Evolutionary conservation across 2,888 invertebrate genomes (phyloP), one percentile per base, ranked within the genome.

Genomic region (Beris morrisii): DNA sequence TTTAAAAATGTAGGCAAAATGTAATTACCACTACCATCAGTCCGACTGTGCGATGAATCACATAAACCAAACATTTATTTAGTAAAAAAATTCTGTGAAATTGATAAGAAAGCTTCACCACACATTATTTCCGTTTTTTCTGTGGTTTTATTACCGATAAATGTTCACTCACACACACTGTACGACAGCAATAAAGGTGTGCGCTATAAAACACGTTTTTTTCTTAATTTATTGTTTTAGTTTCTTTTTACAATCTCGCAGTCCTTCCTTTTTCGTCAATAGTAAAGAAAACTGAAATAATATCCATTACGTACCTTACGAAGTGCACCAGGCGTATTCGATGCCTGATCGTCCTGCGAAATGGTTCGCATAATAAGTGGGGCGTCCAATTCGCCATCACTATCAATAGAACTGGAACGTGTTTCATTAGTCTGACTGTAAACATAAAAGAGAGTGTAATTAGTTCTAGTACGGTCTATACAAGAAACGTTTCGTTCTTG

Each of bases 311-410:
- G 68, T 70, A 80, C 81, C 76, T 81, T 81, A 72, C 81, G 75
- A 66, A 79, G 72, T 64, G 75, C 77, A 69, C 79, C 78, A 50
- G 85, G 84, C 32, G 84, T 79, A 65, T 76, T 75, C 65, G 76
- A 74, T 7, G 79, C 76, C 28, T 83, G 84, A 64, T 85, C 85
- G 75, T 88, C 88, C 11, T 86, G 85, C 7, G 87, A 87, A 74
- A 87, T 87, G 11, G 87, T 84, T 57, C 88, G 79, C 67, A 86
- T 81, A 53, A 87, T 86, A 59, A 82, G 78, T 69, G 82, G 82
- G 46, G 80, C 78, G 63, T 82, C 82, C 70, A 81, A 81, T 71
- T 84, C 84, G 61, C 83, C 84, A 71, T 81, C 83, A 72, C 83
- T 83, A 70, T 84, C 84, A 71, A 83, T 78, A 69, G 82, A 82